Evolutionary conservation across 2,888 invertebrate genomes (phyloP), one percentile per base, ranked within the genome.

Genomic region (Himalopsyche kuldschensis): DNA sequence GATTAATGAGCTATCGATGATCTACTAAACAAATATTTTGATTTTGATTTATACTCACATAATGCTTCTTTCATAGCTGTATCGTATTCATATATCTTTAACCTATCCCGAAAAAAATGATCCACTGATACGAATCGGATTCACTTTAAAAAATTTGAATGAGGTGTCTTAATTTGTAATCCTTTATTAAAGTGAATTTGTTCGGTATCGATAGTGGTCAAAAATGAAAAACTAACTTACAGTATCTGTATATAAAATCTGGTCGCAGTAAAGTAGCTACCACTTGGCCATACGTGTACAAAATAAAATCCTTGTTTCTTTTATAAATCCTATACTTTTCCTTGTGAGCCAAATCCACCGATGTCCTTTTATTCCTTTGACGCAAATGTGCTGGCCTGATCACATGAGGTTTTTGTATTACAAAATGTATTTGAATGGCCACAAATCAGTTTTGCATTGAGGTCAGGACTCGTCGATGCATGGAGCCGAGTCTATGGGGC

Each of bases 291-390:
- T 85, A 85, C 85, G 85, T 85, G 85, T 80, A 84, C 84, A 69
- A 85, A 85, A 85, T 85, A 85, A 85, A 85, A 85, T 85, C 76
- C 85, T 82, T 81, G 84, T 82, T 85, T 85, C 82, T 82, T 83
- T 84, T 82, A 84, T 80, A 31, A 75, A 76, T 77, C 80, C 41
- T 78, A n/a, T 78, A 35, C 78, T 31, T 20, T 55, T 20, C 24
- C 55, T 20, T 55, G 55, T 55, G 55, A 10, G 55, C 55, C 55
- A 30, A 48, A 24, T 79, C 35, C 80, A 24, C 11, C 69, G 31
- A 30, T 79, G 82, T 78, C 41, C 30, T 82, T 80, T 79, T 80
- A 55, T 80, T 79, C 46, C 75, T 75, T 78, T 55, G 80, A 80
- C 46, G 80, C 79, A 76, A 77, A 80, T 80, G 63, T 27, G 31